Percentiles rank a stretch among this genome's conserved stretches.
phyloP scores from a whole-genome alignment of 2,888 invertebrate species.

The Temnothorax rugatulus region DNA sequence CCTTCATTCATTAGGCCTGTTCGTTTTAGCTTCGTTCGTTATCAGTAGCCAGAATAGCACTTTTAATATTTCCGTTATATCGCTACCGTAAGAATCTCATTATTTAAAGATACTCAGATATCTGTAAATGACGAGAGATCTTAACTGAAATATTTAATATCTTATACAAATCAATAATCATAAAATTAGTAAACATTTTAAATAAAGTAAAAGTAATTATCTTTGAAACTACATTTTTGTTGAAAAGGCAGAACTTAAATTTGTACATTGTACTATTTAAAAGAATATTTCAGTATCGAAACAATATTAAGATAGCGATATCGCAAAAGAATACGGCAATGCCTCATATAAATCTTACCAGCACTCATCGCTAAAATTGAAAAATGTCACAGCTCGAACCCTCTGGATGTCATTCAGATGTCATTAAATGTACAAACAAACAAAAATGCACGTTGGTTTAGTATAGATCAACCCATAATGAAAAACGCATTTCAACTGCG shows the following conservation, averaged over 20 bases:
- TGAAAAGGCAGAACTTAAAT: neutral
- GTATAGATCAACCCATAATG: neutral
- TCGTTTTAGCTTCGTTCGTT: no score
- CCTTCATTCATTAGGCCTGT: neutral
- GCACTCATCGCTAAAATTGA: neutral
- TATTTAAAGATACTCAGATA: neutral
- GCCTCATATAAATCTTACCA: neutral
- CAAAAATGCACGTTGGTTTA: neutral
- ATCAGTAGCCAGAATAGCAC: neutral
- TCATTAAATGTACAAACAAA: neutral
- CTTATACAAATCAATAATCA: neutral
- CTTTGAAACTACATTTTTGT: neutral
- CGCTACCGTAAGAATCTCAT: neutral
- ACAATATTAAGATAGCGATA: neutral
- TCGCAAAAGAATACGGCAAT: neutral
- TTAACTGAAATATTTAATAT: neutral
- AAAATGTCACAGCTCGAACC: neutral
- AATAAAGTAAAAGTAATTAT: neutral
- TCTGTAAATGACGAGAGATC: neutral
- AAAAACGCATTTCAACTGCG: neutral
- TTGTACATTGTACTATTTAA: neutral
- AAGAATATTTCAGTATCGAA: neutral
- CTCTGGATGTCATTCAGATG: neutral
- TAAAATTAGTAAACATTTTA: neutral
- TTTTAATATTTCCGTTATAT: neutral